Evolutionary conservation across 2,888 invertebrate genomes (phyloP).

Genomic region (Spisula subtruncata): DNA sequence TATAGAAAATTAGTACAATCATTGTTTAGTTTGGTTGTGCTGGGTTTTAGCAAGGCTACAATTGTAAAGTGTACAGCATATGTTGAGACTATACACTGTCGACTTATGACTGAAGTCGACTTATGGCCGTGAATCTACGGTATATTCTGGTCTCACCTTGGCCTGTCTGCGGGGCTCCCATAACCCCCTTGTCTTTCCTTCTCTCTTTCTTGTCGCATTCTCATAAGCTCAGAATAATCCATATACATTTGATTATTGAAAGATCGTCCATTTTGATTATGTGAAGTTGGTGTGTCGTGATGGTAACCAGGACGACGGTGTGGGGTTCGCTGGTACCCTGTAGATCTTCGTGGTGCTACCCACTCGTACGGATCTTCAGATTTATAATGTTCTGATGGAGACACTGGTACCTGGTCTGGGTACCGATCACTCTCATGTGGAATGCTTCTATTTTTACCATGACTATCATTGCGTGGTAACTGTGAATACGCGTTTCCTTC

Average conservation of each 20-base stretch:
- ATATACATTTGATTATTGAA: slow-evolving; percentile 85
- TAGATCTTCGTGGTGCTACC: slow-evolving; percentile 72
- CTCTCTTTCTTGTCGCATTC: slow-evolving; percentile 67
- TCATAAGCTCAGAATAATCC: slow-evolving; percentile 82
- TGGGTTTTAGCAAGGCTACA: no score
- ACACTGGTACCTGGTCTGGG: slow-evolving; percentile 45
- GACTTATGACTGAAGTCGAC: no score
- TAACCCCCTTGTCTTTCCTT: slow-evolving; percentile 63
- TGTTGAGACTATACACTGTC: no score
- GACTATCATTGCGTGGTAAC: slow-evolving; percentile 54
- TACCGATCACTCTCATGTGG: slow-evolving; percentile 59
- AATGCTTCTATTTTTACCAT: slow-evolving; percentile 64
- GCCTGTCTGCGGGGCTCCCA: slow-evolving; percentile 75
- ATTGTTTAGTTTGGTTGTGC: no score
- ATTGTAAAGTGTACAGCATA: no score
- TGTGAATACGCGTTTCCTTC: slow-evolving; percentile 70
- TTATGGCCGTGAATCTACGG: no score
- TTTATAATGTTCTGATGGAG: slow-evolving; percentile 58
- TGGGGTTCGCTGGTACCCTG: slow-evolving; percentile 49
- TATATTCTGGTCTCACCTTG: slow-evolving; percentile 76
- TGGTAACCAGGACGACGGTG: slow-evolving; percentile 56
- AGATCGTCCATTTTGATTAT: slow-evolving; percentile 73
- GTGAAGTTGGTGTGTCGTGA: slow-evolving; percentile 45
- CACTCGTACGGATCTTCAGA: slow-evolving; percentile 82
- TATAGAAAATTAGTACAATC: no score